Conservation (phyloP, 2,113 vertebrate species). For the Pteropus alecto region DNA sequence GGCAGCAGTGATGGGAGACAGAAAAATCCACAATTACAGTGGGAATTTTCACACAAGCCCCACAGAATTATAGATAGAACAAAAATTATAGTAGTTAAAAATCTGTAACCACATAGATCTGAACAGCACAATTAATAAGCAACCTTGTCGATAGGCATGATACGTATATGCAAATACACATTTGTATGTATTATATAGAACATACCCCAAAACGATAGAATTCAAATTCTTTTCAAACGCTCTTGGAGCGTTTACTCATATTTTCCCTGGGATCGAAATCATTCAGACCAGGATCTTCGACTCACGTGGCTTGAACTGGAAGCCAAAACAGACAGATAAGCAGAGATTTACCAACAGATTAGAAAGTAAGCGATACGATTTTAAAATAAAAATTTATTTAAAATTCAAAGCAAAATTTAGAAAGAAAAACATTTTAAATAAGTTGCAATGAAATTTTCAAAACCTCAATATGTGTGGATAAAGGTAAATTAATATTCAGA, state of each 20-base stretch:
- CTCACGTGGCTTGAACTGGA: too few relatives aligned
- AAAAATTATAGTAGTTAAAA: too few relatives aligned
- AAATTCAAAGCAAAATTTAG: not conserved
- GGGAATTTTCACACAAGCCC: not conserved
- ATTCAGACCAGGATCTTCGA: not conserved
- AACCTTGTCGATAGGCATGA: not conserved
- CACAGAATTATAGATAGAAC: not conserved
- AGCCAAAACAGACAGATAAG: not conserved
- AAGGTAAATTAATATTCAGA: not conserved
- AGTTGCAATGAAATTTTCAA: not conserved
- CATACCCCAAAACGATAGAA: not conserved
- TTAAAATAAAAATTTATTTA: not conserved
- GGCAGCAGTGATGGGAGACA: not conserved
- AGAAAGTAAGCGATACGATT: not conserved
- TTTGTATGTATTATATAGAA: not conserved
- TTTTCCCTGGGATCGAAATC: rapidly evolving
- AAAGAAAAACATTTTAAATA: not conserved
- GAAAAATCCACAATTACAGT: not conserved
- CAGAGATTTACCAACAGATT: not conserved
- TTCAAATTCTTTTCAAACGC: not conserved
- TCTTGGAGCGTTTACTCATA: too few relatives aligned
- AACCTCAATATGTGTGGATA: not conserved
- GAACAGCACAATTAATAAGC: not conserved
- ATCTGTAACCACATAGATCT: not conserved
- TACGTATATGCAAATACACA: not conserved